Evolutionary conservation across 2,797 vertebrate species (phyloP).

Genomic region (Falco biarmicus): DNA sequence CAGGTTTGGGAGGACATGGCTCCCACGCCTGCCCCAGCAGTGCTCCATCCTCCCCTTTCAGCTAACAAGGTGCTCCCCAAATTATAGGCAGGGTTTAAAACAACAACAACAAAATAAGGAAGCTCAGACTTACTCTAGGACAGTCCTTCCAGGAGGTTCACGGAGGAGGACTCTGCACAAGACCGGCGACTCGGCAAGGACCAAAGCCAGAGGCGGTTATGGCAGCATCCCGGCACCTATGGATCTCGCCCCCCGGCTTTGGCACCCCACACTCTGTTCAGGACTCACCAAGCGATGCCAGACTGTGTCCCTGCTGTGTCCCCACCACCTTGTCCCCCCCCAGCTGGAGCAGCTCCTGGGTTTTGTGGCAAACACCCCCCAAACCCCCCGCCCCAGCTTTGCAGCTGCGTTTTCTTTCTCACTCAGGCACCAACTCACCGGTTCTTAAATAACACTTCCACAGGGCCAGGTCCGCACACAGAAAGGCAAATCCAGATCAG

Average conservation of each 20-base stretch:
- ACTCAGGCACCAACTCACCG: not conserved
- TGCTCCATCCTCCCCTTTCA: not conserved
- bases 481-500: slow-evolving; percentile 5
- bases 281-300: accelerated
- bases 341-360: not conserved
- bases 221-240: not conserved
- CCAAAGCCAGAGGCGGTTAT: not conserved
- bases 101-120: not conserved
- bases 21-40: accelerated
- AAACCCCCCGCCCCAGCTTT: not conserved
- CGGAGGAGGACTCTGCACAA: accelerated
- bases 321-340: not conserved
- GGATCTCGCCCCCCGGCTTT: accelerated
- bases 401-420: not conserved
- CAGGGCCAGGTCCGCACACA: not conserved
- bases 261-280: not conserved
- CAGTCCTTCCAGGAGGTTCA: not conserved
- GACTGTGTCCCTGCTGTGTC: not conserved
- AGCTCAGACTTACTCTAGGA: slow-evolving; percentile 23
- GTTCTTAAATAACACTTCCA: not conserved
- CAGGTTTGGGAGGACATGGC: not conserved
- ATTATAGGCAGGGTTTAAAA: not conserved
- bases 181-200: accelerated
- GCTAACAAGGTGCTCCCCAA: not conserved
- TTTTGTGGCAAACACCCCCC: not conserved